Conservation (phyloP, 2,113 vertebrate species). For the Balaeniceps rex region DNA sequence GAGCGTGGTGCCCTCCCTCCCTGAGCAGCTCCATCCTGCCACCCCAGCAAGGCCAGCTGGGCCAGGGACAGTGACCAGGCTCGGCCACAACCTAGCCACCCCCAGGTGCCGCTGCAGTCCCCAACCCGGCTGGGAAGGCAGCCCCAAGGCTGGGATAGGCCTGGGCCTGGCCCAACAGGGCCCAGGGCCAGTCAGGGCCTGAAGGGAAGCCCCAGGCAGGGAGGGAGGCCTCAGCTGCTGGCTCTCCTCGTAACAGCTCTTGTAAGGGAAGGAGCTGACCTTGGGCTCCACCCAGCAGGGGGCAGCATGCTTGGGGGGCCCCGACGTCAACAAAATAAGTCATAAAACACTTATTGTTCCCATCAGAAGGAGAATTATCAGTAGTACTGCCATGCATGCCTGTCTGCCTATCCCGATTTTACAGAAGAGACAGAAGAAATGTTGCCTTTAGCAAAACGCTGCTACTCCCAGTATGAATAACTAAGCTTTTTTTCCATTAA, state of each 20-base stretch:
- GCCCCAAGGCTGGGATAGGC: too few relatives aligned
- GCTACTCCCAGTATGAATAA: background rate
- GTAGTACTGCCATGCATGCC: background rate
- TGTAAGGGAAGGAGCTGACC: background rate
- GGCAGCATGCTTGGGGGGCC: background rate
- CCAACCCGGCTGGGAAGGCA: too few relatives aligned
- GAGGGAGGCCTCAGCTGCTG: background rate
- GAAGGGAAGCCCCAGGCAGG: background rate
- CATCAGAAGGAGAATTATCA: background rate
- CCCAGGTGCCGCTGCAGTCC: too few relatives aligned
- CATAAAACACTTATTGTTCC: background rate
- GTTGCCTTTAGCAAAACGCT: background rate
- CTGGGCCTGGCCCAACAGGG: background rate
- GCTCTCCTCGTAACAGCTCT: too few relatives aligned
- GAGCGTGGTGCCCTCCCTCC: background rate
- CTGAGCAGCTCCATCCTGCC: background rate
- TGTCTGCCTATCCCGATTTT: background rate
- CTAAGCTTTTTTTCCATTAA: background rate
- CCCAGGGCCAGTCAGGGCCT: background rate
- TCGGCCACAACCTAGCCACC: too few relatives aligned
- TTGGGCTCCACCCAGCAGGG: background rate
- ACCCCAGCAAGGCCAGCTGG: accelerated
- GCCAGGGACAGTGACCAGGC: accelerated
- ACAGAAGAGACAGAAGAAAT: background rate
- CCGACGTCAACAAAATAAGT: background rate